These are phyloP conservation scores for Helobdella robusta DNA, from an alignment of 2,888 invertebrate species.

Conservation along the genomic window DNA sequence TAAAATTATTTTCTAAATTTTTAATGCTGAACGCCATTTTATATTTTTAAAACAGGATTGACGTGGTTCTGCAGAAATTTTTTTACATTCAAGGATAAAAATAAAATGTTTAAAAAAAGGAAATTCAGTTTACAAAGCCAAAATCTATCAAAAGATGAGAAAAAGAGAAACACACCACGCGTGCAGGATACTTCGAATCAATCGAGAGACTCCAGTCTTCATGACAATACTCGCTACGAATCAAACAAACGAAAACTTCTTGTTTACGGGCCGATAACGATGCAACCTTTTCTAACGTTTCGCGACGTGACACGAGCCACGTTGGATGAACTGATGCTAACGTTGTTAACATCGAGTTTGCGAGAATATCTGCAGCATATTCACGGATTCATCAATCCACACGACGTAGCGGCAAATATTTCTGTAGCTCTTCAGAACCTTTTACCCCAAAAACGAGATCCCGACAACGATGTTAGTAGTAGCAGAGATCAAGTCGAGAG, in stretches of 20 bases:
- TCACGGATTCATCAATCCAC: slow-evolving; percentile 53
- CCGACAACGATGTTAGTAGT: no score
- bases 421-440: slow-evolving; percentile 41
- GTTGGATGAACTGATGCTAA: slow-evolving; percentile 54
- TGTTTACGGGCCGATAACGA: slow-evolving; percentile 6
- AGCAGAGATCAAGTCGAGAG: no score
- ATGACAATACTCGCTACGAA: no score
- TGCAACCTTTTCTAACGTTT: slow-evolving; percentile 35
- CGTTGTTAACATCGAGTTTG: slow-evolving; percentile 53
- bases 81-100: neutral
- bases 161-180: no score
- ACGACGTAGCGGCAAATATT: slow-evolving; percentile 50
- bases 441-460: slow-evolving; percentile 27
- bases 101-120: neutral
- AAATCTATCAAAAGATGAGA: no score
- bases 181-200: no score
- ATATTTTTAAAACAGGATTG: no score
- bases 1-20: no score
- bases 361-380: slow-evolving; percentile 51
- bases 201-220: no score
- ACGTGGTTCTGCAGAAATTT: slow-evolving; percentile 5
- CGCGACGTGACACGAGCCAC: slow-evolving; percentile 55
- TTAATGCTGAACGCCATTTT: no score
- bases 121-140: no score
- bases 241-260: neutral